Conservation (phyloP, 2,797 vertebrate species). For the Sternarchorhynchus goeldii region DNA sequence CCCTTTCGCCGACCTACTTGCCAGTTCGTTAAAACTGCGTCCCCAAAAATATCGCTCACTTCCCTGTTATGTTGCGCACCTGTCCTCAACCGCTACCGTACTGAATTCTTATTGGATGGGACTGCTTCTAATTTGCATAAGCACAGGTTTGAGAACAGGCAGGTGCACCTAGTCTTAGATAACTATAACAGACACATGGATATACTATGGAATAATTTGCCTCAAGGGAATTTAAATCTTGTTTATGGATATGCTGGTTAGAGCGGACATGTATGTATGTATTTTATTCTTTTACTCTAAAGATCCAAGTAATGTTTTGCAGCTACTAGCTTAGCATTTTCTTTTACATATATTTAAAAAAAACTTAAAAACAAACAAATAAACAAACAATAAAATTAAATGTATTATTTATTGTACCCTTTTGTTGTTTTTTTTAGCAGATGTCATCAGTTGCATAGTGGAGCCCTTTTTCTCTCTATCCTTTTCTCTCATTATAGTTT, state of each 20-base stretch:
- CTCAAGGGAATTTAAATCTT: background rate
- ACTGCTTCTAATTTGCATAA: constrained; percentile 5
- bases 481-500: background rate
- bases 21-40: background rate
- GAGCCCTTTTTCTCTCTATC: background rate
- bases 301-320: no score
- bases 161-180: background rate
- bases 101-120: constrained; percentile 42
- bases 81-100: constrained; percentile 38
- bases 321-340: no score
- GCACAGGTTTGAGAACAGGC: background rate
- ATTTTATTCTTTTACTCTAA: no score
- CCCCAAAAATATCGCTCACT: background rate
- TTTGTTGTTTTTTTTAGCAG: background rate
- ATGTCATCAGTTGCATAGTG: background rate
- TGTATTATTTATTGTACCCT: background rate
- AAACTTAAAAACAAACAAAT: no score
- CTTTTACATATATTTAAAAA: no score
- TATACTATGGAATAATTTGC: background rate
- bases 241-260: background rate
- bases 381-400: no score
- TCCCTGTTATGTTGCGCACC: constrained; percentile 32
- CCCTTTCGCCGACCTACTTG: background rate
- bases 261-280: no score
- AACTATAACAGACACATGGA: no score